phyloP scores from a whole-genome alignment of 2,888 invertebrate genomes.

The Venusia cambrica region DNA sequence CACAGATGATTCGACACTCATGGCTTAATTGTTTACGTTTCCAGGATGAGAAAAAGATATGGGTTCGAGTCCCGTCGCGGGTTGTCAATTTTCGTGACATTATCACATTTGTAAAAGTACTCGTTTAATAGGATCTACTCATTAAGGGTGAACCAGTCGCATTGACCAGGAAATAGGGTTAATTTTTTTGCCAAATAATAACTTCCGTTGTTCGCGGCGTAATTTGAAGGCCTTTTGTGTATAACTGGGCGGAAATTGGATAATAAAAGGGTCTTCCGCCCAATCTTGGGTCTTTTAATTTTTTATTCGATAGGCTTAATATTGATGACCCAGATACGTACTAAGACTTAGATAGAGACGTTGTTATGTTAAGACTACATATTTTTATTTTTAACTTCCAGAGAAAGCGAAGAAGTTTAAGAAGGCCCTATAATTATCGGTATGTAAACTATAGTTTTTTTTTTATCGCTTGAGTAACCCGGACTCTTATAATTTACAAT shows the following conservation, averaged over 20 bases:
- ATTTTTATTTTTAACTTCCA: too few relatives aligned
- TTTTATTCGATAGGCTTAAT: conserved; percentile 27
- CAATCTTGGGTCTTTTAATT: conserved; percentile 26
- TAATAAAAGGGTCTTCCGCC: conserved; percentile 40
- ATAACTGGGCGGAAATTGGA: conserved; percentile 40
- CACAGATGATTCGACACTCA: too few relatives aligned
- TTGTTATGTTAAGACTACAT: too few relatives aligned
- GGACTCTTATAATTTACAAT: too few relatives aligned
- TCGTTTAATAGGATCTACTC: conserved; percentile 19
- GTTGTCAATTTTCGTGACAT: too few relatives aligned
- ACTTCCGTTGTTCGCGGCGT: conserved; percentile 35
- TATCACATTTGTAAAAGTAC: conserved; percentile 12
- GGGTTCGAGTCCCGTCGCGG: too few relatives aligned
- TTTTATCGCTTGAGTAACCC: too few relatives aligned
- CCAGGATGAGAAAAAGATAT: too few relatives aligned
- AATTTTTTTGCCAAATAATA: conserved; percentile 30
- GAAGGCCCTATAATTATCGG: too few relatives aligned
- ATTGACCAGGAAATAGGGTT: conserved; percentile 23
- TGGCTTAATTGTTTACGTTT: too few relatives aligned
- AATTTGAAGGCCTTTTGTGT: conserved; percentile 38
- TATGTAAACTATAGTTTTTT: too few relatives aligned
- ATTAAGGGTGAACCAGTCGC: conserved; percentile 28
- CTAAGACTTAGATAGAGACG: not conserved
- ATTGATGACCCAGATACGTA: conserved; percentile 10
- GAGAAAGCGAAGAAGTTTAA: too few relatives aligned